Evolutionary conservation across 1,140 invertebrate species (phyloP), one percentile per base, ranked within the genome.

Genomic region (Dinothrombium tinctorium): DNA sequence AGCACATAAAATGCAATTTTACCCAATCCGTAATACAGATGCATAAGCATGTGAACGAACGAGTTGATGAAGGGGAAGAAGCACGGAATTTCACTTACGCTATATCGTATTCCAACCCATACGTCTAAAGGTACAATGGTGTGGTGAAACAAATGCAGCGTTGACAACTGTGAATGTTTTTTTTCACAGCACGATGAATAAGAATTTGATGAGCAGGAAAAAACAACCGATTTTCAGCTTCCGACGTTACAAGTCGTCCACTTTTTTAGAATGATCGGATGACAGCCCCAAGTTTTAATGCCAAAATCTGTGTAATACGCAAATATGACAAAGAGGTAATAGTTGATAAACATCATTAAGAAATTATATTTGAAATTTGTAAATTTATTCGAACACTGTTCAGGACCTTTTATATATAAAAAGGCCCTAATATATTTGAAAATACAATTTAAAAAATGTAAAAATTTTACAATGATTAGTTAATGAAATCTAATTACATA

Each of bases 61-160:
- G n/a, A n/a, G n/a, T n/a, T n/a, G n/a, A n/a, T n/a, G n/a, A n/a
- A n/a, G n/a, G n/a, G n/a, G n/a, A n/a, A n/a, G n/a, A n/a, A n/a
- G n/a, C n/a, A n/a, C n/a, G n/a, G n/a, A n/a, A 11, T 14, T 7
- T 24, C 25, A 12, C 22, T 44, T 4, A 23, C 25, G 22, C 19
- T 44, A 24, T 33, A 32, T 22, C 46, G 46, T 14, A 45, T 8
- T 23, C 23, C 35, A n/a, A 45, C 14, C 23, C 37, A 45, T 4
- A 5, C 42, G 21, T 38, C 15, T 4, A 44, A 33, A 2, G 56
- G 51, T 26, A 66, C 67, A 38, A 63, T 57, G 9, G 61, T 60
- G 53, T 87, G 81, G 57, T 89, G 82, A 53, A 86, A 86, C 0
- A 86, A 72, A 48, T 89, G 81, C 3, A 89, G 63, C 56, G 83